Evolutionary conservation across 2,797 vertebrate genomes (phyloP), one percentile per base, ranked within the genome.

Genomic region (Alexandromys oeconomus): DNA sequence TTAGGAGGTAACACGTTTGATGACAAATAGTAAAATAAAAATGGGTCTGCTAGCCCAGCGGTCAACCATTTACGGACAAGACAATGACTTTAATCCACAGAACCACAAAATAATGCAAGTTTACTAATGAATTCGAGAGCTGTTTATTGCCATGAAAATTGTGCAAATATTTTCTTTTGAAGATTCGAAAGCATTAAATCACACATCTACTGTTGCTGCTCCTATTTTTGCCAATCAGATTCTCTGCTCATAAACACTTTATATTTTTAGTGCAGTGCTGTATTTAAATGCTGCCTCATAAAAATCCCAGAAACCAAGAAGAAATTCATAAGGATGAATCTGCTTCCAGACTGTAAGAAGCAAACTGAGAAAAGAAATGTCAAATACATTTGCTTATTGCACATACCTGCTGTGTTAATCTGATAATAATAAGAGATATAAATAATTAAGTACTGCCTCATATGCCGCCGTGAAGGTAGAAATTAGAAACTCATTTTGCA

Each of bases 381-480:
- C 84, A 97, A 77, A 96, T 87, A 21, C 65, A 96, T 96, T 94
- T 97, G 54, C 88, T 97, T 96, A 95, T 96, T 96, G 92, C 40
- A 73, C 73, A 67, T 40, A 81, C 85, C 90, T 92, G 59, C 95
- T 96, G 93, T 93, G 95, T 94, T 97, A 97, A 98, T 96, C 89
- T 97, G 94, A 79, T 92, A 97, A 96, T 96, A 93, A 91, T 89
- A 93, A 89, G 87, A 96, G 29, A 40, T 67, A 95, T 94, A 92
- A 94, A 96, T 96, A 97, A 98, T 97, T 96, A 93, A 97, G 61
- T 84, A 77, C 59, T 90, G 81, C 27, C 54, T 94, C 65, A 40
- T 37, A 85, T 82, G 82, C 86, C 59, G 96, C 61, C 89, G 93
- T 95, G 78, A 91, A 97, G 94, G 79, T 93, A 21, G 73, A 91